These are phyloP conservation scores for Platycercus adscitus DNA, from an alignment of 2,113 vertebrate genomes.

Conservation along the genomic window DNA sequence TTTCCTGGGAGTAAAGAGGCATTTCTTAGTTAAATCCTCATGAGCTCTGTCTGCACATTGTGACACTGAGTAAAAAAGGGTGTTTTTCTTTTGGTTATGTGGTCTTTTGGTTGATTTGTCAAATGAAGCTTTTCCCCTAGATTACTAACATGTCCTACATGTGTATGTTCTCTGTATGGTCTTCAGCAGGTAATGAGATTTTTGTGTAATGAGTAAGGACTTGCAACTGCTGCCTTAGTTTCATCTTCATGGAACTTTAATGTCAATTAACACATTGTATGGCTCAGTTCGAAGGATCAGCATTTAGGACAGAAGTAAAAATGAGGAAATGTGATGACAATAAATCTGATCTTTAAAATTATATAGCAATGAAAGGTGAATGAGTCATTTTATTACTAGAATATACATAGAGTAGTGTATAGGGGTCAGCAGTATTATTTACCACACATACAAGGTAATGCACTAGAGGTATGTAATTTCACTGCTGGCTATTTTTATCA, in stretches of 20 bases:
- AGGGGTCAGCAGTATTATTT: constrained; percentile 30
- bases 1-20: neutral
- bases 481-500: constrained; percentile 7
- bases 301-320: neutral
- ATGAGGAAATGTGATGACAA: neutral
- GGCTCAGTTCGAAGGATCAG: neutral
- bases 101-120: neutral
- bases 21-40: neutral
- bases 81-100: neutral
- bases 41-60: neutral
- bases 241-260: neutral
- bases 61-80: neutral
- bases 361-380: neutral
- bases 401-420: neutral
- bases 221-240: neutral
- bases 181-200: neutral
- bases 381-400: neutral
- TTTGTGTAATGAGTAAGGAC: neutral
- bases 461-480: neutral
- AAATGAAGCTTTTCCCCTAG: neutral
- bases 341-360: constrained; percentile 3
- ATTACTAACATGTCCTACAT: neutral
- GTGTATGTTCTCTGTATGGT: neutral
- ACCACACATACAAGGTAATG: neutral
- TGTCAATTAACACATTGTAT: neutral